Conservation (phyloP, 2,797 vertebrate genomes). For the Sebastolobus alascanus region DNA sequence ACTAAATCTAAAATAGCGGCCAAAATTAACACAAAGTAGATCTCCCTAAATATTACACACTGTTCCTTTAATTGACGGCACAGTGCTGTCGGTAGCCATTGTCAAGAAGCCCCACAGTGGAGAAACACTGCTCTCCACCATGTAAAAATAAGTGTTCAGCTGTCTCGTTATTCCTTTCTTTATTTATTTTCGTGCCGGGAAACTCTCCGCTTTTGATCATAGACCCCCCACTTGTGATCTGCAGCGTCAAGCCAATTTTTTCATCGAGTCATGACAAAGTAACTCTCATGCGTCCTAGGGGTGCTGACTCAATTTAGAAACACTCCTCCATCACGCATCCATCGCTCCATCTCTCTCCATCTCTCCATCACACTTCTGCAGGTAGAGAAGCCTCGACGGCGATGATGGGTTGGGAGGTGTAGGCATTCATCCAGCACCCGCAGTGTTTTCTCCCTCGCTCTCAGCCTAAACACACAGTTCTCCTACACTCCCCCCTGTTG, state of each 20-base stretch:
- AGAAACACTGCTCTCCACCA: slow-evolving; percentile 8
- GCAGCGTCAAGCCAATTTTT: slow-evolving; percentile 43
- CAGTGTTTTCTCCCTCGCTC: slow-evolving; percentile 43
- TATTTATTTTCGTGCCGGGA: slow-evolving; percentile 44
- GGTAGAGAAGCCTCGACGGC: slow-evolving; percentile 24
- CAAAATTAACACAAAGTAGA: too few relatives aligned
- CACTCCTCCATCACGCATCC: slow-evolving; percentile 48
- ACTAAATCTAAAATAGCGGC: too few relatives aligned
- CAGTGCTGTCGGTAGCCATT: background rate
- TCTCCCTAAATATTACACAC: too few relatives aligned
- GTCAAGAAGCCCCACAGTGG: background rate
- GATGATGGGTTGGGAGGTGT: slow-evolving; percentile 47
- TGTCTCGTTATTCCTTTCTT: slow-evolving; percentile 31
- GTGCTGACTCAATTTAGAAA: slow-evolving; percentile 68
- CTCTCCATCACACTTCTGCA: slow-evolving; percentile 42
- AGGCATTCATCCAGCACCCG: slow-evolving; percentile 52
- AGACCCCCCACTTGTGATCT: slow-evolving; percentile 27
- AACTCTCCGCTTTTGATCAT: slow-evolving; percentile 22
- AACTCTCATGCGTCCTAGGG: slow-evolving; percentile 39
- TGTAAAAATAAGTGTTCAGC: slow-evolving; percentile 30
- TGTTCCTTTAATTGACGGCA: background rate
- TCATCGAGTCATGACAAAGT: slow-evolving; percentile 57
- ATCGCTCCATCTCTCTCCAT: slow-evolving; percentile 24
- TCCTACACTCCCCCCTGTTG: slow-evolving; percentile 22
- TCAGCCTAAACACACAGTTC: slow-evolving; percentile 49